Evolutionary conservation across 2,797 vertebrate species (phyloP), one percentile per base, ranked within the genome.

Genomic region (Lutjanus argentimaculatus): DNA sequence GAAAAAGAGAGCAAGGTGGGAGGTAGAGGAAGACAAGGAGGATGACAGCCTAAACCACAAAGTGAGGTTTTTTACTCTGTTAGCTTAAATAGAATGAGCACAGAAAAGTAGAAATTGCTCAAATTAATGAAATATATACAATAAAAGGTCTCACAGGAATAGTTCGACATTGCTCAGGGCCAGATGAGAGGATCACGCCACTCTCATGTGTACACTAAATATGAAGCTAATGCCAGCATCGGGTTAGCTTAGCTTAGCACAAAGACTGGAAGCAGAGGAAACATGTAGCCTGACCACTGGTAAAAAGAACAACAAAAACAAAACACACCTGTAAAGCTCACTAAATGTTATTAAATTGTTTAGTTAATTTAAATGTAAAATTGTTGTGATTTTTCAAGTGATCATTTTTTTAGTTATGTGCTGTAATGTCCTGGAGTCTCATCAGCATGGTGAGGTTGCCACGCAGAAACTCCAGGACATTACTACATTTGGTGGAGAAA

Each of bases 1-100:
- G 76, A 79, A 81, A 36, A 72, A 62, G 69, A 73, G 22, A 84
- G 58, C 11, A 0, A 51, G 46, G 61, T 74, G 86, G 76, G 84
- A 82, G 86, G 77, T 64, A 75, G 48, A 65, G 51, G 9, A 64
- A 53, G n/a, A 49, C 12, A 7, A 7, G 36, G 12, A 51, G 69
- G 40, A 77, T 14, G 53, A 43, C 62, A 45, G 21, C 10, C 43
- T 67, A 19, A 68, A 73, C 58, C 49, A 61, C 45, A 46, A 21
- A 49, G 7, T 36, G 5, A 5, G 10, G 15, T 22, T 62, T 75
- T 82, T 63, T 1, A 12, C 43, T 59, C 13, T 25, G 6, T 36
- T 36, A 36, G 30, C 30, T 6, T 9, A 16, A 22, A 57, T 64
- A 19, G 68, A 73, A 62, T 13, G 43, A 22, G 45, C 43, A 21